Evolutionary conservation across 2,113 vertebrate genomes (phyloP).

Genomic region (Hiodon alosoides): DNA sequence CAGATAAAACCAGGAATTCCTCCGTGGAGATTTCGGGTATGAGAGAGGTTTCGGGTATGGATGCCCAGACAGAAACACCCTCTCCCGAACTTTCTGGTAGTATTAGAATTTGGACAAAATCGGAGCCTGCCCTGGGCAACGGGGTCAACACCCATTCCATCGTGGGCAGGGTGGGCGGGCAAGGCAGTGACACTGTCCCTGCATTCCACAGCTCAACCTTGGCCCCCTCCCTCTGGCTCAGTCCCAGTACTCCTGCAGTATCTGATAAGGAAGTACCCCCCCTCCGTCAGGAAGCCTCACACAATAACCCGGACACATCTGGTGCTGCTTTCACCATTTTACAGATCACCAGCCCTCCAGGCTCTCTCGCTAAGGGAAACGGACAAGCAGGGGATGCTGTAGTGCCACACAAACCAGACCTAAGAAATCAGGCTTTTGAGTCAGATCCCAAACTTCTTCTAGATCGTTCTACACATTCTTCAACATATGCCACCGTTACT

Average conservation of each 20-base stretch:
- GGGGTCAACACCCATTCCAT: not conserved
- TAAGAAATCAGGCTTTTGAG: not conserved
- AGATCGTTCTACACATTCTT: not conserved
- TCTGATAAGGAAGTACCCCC: conserved; percentile 50
- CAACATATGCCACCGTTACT: not conserved
- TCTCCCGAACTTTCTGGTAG: not conserved
- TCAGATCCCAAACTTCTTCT: not conserved
- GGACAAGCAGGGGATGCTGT: conserved; percentile 10
- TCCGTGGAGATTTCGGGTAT: not conserved
- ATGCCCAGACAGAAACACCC: too few species aligned
- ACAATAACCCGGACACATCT: conserved; percentile 68
- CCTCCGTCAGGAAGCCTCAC: conserved; percentile 61
- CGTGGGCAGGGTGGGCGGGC: conserved; percentile 31
- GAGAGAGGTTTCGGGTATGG: not conserved
- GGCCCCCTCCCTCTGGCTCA: conserved; percentile 32
- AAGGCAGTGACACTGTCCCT: not conserved
- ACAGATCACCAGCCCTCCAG: not conserved
- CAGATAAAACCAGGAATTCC: not conserved
- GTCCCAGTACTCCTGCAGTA: conserved; percentile 38
- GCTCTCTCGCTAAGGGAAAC: not conserved
- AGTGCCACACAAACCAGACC: not conserved
- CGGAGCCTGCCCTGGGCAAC: not conserved
- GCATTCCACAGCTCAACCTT: conserved; percentile 2
- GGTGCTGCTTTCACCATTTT: conserved; percentile 19
- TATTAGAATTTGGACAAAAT: not conserved